Base-by-base conservation (phyloP, 2,113 vertebrate species). In the Lanius collurio region DNA sequence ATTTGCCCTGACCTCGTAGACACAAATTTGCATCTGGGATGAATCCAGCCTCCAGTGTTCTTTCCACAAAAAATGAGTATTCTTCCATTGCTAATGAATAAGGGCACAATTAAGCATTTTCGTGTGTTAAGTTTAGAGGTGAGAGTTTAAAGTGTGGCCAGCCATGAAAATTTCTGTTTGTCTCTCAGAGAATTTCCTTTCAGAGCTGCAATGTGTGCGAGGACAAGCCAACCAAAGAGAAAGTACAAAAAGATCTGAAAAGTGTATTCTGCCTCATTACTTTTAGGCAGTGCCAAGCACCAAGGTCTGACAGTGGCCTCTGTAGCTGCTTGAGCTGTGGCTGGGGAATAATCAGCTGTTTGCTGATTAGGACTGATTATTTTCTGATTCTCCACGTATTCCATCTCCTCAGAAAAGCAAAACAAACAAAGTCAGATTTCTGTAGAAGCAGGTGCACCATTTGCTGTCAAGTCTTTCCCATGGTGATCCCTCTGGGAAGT, bases 61-160 rank as follows among this genome's bases (percentile, higher is more conserved):
- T 92, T 93, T 90, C 76, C 49, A 67, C 47, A 68, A 19, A 91
- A 96, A 93, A 78, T 26, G n/a, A 92, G 52, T 86, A 28, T 83
- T 96, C 85, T 89, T 92, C 65, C 65, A 71, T 63, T 96, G 73
- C 68, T 89, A 83, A 87, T 96, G 92, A 95, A 88, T 75, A 92
- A 83, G 76, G 49, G 31, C 73, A 53, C 79, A 96, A 95, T 94
- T 89, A 94, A 89, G 79, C 83, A 46, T 81, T 96, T 95, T 74
- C 15, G 0, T 88, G 69, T 84, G 37, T 93, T 87, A 92, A 59
- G 77, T 91, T 81, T 81, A 76, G 83, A 81, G 60, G 50, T 67
- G 56, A 92, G 76, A 57, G 92, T 83, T 95, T 80, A 95, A 95
- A 75, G 88, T 76, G 68, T 94, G 85, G 90, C 93, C 90, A 95